Evolutionary conservation across 2,888 invertebrate genomes (phyloP).

Genomic region (Ashinkailepas kermadecensis): DNA sequence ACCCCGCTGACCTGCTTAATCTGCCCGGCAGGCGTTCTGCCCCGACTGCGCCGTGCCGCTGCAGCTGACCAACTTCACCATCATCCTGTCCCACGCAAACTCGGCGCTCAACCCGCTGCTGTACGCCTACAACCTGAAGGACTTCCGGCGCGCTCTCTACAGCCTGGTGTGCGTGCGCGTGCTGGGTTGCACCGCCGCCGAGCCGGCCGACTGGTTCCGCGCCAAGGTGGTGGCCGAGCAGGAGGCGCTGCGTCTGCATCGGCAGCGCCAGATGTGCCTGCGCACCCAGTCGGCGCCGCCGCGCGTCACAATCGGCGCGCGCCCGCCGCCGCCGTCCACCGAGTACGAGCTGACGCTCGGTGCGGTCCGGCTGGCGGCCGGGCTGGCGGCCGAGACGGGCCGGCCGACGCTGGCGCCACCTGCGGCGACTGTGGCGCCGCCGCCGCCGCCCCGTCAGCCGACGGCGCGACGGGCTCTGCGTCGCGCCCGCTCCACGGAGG

Average conservation of each 20-base stretch:
- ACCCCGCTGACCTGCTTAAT: too few relatives aligned
- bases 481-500: neutral
- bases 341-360: neutral
- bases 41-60: constrained; percentile 60
- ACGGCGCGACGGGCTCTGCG: neutral
- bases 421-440: neutral
- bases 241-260: neutral
- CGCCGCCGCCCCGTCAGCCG: neutral
- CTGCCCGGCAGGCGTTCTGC: constrained; percentile 56
- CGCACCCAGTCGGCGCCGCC: neutral
- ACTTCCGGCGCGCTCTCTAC: constrained; percentile 71
- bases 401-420: neutral
- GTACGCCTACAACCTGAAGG: constrained; percentile 85
- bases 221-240: neutral
- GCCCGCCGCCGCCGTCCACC: neutral
- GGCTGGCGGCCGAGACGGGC: neutral
- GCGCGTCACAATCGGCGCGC: neutral
- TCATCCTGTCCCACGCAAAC: constrained; percentile 86
- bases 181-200: constrained; percentile 30
- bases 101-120: constrained; percentile 86
- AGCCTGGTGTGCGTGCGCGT: constrained; percentile 50
- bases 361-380: neutral
- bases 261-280: neutral
- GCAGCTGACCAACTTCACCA: constrained; percentile 66
- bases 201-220: constrained; percentile 53